Evolutionary conservation across 2,113 vertebrate genomes (phyloP).

Genomic region (Rhinopomastus cyanomelas): DNA sequence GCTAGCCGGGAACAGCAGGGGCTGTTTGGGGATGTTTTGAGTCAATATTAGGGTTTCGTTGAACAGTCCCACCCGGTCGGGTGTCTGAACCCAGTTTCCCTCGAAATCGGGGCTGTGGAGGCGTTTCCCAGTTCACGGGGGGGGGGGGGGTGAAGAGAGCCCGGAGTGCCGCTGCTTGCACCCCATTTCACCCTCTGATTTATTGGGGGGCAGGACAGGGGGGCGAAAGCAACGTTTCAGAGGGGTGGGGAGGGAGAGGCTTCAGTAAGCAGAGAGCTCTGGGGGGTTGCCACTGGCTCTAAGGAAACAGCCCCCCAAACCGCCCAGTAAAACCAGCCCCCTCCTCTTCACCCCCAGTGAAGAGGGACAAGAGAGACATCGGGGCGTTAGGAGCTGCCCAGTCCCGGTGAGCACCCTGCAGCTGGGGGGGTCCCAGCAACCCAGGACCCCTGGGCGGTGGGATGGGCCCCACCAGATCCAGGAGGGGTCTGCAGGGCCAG

Average conservation of each 20-base stretch:
- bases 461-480: background rate
- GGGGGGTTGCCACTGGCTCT: background rate
- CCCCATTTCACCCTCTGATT: too few species aligned
- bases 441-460: too few species aligned
- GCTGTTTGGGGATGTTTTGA: conserved; percentile 9
- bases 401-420: too few species aligned
- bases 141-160: too few species aligned
- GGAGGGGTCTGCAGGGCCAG: background rate
- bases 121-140: background rate
- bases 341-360: too few species aligned
- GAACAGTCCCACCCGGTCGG: background rate
- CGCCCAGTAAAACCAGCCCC: too few species aligned
- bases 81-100: background rate
- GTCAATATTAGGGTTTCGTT: conserved; percentile 15
- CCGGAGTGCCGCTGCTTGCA: too few species aligned
- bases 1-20: background rate
- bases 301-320: too few species aligned
- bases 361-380: accelerated
- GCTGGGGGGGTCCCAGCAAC: too few species aligned
- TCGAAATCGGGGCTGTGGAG: background rate
- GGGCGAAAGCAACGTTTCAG: background rate
- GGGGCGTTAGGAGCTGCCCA: too few species aligned
- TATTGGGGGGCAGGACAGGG: too few species aligned
- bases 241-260: background rate
- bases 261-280: background rate